Base-by-base conservation (phyloP, 2,888 invertebrate species). In the Parnassius mnemosyne region DNA sequence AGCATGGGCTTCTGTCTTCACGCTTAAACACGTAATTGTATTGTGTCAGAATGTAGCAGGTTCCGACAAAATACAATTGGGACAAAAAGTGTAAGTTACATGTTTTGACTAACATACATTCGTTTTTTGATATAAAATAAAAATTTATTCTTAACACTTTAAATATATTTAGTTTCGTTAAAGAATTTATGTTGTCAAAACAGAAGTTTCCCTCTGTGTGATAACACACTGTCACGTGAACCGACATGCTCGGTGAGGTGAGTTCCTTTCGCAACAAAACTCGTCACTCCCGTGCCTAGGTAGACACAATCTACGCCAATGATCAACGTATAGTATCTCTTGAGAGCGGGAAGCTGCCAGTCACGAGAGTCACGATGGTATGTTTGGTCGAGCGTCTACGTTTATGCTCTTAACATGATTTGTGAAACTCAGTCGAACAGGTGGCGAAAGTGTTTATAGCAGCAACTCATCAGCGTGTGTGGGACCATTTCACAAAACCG, bases 401-500 rank as follows among this genome's bases (percentile, higher is more conserved):
- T 71, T 72, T 75, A 75, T 78, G 76, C 79, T 80, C 83, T 77
- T 84, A 87, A 88, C 84, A 80, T 86, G 82, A 85, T 79, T 83
- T 89, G 85, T 89, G 83, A 86, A 87, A 77, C 91, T 92, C 96
- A 98, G 98, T 98, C 96, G 96, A 97, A 95, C 98, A 98, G 96
- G 98, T 98, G 94, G 98, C 97, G 95, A 96, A 97, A 94, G 97
- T 98, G 93, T 98, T 98, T 94, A 93, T 94, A 90, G 96, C 97
- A 82, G 97, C 98, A 86, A 96, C 96, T 92, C 98, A 98, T 93
- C 98, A 98, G 95, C 98, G 98, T 92, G 97, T 97, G 92, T 98
- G 98, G 98, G 98, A 98, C 95, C 98, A 98, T 95, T 98, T 99
- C 95, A 98, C 98, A 93, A 98, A 98, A 94, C 97, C 98, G 78